Percentiles rank a stretch among this genome's conserved stretches.
Conservation (phyloP, 1,140 invertebrate species). For the Drosophila carrolli region DNA sequence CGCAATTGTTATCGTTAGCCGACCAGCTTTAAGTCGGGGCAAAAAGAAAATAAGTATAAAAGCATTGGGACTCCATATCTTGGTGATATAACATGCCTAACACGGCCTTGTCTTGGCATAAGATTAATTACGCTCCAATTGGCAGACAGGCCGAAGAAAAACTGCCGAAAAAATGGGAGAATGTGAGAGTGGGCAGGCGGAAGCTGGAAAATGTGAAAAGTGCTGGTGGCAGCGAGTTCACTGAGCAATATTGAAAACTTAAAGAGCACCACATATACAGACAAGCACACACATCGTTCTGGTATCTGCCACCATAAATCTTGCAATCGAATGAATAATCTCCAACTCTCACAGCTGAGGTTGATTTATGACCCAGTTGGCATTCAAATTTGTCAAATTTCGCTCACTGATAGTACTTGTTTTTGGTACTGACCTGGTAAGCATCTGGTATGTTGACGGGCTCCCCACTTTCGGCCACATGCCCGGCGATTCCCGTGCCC, state of each 20-base stretch:
- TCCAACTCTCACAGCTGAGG: conserved; percentile 26
- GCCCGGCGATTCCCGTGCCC: conserved; percentile 96
- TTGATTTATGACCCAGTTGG: conserved; percentile 65
- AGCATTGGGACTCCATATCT: conserved; percentile 40
- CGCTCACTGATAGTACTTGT: conserved; percentile 2
- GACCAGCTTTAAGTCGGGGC: conserved; percentile 18
- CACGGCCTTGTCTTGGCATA: conserved; percentile 54
- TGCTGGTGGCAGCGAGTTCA: conserved; percentile 38
- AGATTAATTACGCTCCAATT: conserved; percentile 80
- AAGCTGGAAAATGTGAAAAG: conserved; percentile 36
- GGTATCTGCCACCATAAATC: conserved; percentile 58
- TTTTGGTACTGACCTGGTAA: conserved; percentile 91
- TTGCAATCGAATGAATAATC: conserved; percentile 49
- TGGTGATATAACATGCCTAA: conserved; percentile 63
- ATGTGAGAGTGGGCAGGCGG: background rate
- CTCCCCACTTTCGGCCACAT: conserved; percentile 96
- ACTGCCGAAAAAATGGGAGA: conserved; percentile 34
- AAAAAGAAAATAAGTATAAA: conserved; percentile 5
- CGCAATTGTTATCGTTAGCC: conserved; percentile 40
- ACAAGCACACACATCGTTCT: conserved; percentile 12
- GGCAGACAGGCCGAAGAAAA: conserved; percentile 53
- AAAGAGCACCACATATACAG: conserved; percentile 6
- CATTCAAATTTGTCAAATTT: conserved; percentile 81
- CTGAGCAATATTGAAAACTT: conserved; percentile 67
- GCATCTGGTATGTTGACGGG: conserved; percentile 98